Base-by-base conservation (phyloP, 2,888 invertebrate genomes). In the Eupithecia inturbata region DNA sequence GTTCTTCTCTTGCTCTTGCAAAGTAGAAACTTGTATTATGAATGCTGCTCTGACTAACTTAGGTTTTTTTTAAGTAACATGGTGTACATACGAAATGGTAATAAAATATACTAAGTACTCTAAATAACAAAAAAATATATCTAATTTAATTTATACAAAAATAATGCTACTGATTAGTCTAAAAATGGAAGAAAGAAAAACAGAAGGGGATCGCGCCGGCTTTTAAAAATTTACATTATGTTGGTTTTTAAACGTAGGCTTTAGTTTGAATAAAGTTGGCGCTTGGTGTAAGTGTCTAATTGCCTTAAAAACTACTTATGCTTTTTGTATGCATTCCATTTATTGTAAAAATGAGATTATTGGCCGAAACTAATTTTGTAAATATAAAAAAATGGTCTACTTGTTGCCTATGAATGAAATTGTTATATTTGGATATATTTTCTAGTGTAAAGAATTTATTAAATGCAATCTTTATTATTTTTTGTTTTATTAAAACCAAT, bases 361-460 rank as follows among this genome's bases (percentile, higher is more conserved):
- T 62, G 31, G 62, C 26, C 19, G 28, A 19, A 41, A 63, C 53
- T 16, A 53, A 45, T 41, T 28, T 41, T 70, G 66, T 64, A 41
- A 16, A 53, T 70, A 62, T 69, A 39, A 39, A 39, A 53, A 62
- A 68, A 41, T 64, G 62, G 74, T 63, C 49, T 68, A 71, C 26
- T 66, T 70, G 72, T 75, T 79, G 80, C 79, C 79, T 77, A 77
- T 72, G 76, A 78, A 75, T 72, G 76, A 80, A 75, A 80, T 78
- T 80, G 78, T 80, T 80, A 78, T 70, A 78, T 74, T 76, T 78
- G 72, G 71, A 76, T 78, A 75, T 80, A 78, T 80, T 80, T 77
- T 80, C 57, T 70, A 64, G 68, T 77, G 66, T 77, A 73, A 74
- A 76, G 57, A 74, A 71, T 79, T 78, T 78, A 80, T 73, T 77